Evolutionary conservation across 2,888 invertebrate genomes (phyloP).

Genomic region (Balanococcus diminutus): DNA sequence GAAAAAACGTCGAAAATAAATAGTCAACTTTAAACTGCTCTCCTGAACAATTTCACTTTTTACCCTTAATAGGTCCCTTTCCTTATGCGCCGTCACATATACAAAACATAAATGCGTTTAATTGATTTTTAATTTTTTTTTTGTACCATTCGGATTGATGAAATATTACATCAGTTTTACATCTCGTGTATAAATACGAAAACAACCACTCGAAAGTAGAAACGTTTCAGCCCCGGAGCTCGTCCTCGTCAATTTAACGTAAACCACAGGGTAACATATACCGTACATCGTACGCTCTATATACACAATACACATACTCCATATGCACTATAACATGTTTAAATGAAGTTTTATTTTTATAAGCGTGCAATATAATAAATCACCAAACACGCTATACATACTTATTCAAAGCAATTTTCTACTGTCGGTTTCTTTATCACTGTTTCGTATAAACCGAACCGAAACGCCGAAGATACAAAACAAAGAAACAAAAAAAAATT

Average conservation of each 20-base stretch:
- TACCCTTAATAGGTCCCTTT: too few species aligned
- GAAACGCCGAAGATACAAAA: not conserved
- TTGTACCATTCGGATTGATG: not conserved
- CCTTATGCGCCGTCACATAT: not conserved
- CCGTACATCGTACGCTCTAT: too few species aligned
- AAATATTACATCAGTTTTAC: not conserved
- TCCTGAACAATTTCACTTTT: too few species aligned
- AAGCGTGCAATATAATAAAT: slow-evolving; percentile 55
- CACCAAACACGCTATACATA: not conserved
- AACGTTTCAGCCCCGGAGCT: not conserved
- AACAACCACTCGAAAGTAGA: not conserved
- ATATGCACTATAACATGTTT: not conserved
- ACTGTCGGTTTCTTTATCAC: not conserved
- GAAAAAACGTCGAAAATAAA: too few species aligned
- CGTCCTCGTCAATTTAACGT: not conserved
- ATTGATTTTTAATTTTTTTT: not conserved
- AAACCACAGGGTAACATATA: not conserved
- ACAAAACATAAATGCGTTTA: not conserved
- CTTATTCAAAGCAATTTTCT: slow-evolving; percentile 40
- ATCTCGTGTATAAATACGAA: not conserved
- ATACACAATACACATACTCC: not conserved
- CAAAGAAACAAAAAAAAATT: not conserved
- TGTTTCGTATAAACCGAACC: not conserved
- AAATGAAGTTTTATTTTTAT: slow-evolving; percentile 55
- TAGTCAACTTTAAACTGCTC: too few species aligned